Evolutionary conservation across 2,113 vertebrate genomes (phyloP).

Genomic region (Ibidorhyncha struthersii): DNA sequence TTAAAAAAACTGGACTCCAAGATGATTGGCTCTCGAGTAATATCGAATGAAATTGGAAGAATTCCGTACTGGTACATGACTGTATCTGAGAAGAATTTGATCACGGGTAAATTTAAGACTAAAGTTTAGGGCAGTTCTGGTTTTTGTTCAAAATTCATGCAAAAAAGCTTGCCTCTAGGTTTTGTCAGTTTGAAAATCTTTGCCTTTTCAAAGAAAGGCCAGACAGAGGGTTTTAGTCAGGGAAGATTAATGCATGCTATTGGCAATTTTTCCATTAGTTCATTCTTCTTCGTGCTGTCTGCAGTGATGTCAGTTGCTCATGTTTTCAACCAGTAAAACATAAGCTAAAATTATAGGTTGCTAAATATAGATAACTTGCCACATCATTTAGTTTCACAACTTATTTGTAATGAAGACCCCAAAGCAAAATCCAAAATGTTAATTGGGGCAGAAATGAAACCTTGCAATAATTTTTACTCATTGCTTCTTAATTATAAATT

Average conservation of each 20-base stretch:
- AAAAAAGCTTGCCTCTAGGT: not conserved
- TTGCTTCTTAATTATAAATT: slow-evolving; percentile 40
- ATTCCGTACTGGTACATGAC: not conserved
- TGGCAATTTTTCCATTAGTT: slow-evolving; percentile 11
- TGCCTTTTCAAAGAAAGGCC: not conserved
- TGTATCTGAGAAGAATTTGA: not conserved
- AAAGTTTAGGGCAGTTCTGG: not conserved
- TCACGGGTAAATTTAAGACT: not conserved
- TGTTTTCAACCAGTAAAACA: slow-evolving; percentile 37
- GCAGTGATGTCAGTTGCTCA: not conserved
- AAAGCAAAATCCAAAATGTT: slow-evolving; percentile 51
- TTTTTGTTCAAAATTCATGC: not conserved
- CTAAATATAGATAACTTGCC: slow-evolving; percentile 52
- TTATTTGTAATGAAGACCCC: slow-evolving; percentile 50
- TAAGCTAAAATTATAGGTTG: slow-evolving; percentile 46
- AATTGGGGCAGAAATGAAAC: slow-evolving; percentile 59
- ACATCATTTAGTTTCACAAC: slow-evolving; percentile 51
- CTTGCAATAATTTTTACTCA: slow-evolving; percentile 15
- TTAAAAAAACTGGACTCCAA: not conserved
- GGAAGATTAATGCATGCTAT: not conserved
- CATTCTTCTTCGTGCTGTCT: slow-evolving; percentile 39
- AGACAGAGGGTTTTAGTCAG: not conserved
- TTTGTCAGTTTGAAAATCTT: not conserved
- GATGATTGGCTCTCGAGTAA: not conserved
- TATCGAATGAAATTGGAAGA: not conserved